Conservation (phyloP, 2,797 vertebrate species). For the Emydoidea blandingii region DNA sequence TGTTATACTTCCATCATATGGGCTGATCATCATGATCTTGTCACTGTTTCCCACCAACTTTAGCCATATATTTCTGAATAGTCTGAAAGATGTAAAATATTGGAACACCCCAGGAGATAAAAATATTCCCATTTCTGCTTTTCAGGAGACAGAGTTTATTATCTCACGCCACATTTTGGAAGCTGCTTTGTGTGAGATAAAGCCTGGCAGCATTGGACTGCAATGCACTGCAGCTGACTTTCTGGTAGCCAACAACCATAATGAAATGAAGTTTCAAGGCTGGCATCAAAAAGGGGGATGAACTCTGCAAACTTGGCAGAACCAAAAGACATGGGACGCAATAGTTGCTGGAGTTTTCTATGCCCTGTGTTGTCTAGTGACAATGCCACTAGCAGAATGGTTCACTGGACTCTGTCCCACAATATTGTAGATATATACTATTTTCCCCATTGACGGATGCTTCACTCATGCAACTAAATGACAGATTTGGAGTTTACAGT, state of each 20-base stretch:
- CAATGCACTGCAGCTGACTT: neutral
- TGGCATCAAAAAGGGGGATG: neutral
- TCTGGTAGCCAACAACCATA: neutral
- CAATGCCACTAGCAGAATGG: neutral
- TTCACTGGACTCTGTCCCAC: neutral
- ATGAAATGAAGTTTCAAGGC: neutral
- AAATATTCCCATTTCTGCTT: neutral
- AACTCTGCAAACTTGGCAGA: neutral
- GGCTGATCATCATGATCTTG: neutral
- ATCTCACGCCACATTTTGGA: neutral
- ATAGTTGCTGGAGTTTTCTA: neutral
- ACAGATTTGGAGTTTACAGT: neutral
- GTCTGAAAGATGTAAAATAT: neutral
- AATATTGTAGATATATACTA: neutral
- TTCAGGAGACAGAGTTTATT: neutral
- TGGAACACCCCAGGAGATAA: neutral
- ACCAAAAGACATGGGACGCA: neutral
- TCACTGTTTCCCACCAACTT: neutral
- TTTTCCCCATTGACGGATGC: neutral
- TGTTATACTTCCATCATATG: neutral
- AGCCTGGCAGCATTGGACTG: neutral
- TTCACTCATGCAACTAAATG: accelerated
- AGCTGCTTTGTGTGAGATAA: neutral
- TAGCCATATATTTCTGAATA: neutral
- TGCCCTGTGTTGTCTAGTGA: neutral